Conservation (phyloP, 2,888 invertebrate species). For the Sericinus montela region DNA sequence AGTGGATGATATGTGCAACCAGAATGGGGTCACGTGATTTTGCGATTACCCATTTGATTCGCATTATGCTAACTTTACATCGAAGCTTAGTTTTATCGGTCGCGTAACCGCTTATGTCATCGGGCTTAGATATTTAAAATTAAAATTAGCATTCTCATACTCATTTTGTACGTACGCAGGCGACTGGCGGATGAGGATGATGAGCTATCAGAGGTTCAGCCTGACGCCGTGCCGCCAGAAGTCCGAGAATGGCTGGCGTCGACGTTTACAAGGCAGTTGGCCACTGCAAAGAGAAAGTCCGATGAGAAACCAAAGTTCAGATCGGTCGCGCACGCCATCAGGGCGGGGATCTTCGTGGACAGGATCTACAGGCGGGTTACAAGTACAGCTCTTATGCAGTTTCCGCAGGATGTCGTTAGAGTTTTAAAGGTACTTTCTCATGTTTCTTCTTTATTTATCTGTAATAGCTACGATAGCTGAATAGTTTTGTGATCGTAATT, state of each 20-base stretch:
- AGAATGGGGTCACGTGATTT: neutral
- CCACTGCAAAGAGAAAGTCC: constrained; percentile 85
- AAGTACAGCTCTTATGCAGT: constrained; percentile 89
- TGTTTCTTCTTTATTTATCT: too few species aligned
- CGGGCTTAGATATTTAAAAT: constrained; percentile 2
- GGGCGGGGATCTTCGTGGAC: constrained; percentile 98
- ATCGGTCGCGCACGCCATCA: constrained; percentile 96
- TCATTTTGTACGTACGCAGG: constrained; percentile 67
- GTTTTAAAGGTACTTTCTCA: constrained; percentile 86
- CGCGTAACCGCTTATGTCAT: constrained; percentile 14
- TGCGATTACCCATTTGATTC: neutral
- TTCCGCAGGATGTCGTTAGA: constrained; percentile 91
- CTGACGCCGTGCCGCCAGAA: constrained; percentile 97
- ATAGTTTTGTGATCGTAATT: too few species aligned
- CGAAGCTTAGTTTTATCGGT: constrained; percentile 6
- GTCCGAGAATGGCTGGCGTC: constrained; percentile 98
- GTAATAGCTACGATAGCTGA: too few species aligned
- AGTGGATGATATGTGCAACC: constrained; percentile 1
- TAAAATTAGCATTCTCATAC: constrained; percentile 7
- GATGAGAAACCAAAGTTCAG: constrained; percentile 94
- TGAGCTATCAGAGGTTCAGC: constrained; percentile 96
- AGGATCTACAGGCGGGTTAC: constrained; percentile 92
- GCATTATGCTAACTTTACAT: neutral
- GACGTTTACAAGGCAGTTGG: constrained; percentile 95
- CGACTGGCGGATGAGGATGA: constrained; percentile 94